Conservation (phyloP, 2,113 vertebrate species). For the Paradoxurus hermaphroditus region DNA sequence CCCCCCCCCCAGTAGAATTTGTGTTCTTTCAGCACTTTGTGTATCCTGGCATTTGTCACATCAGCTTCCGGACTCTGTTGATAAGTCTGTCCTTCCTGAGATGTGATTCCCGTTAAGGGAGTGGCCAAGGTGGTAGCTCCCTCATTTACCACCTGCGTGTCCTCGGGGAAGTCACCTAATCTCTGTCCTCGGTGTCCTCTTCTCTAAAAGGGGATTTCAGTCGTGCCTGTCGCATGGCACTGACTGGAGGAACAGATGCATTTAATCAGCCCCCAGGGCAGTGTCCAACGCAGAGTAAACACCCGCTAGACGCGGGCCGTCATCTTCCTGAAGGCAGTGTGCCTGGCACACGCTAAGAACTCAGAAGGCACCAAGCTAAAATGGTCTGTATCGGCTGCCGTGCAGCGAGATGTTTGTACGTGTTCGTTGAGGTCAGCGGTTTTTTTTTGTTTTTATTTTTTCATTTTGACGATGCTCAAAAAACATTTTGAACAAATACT, state of each 20-base stretch:
- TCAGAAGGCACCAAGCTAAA: conserved; percentile 17
- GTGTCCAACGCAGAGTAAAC: background rate
- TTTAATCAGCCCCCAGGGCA: background rate
- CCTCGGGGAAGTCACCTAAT: background rate
- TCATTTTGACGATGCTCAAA: conserved; percentile 25
- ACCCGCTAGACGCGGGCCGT: background rate
- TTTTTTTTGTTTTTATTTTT: conserved; percentile 27
- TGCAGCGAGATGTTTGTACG: background rate
- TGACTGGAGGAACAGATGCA: background rate
- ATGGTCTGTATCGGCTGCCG: background rate
- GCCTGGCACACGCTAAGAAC: background rate
- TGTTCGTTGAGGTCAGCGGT: background rate
- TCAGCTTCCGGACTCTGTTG: background rate
- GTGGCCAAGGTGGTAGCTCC: background rate
- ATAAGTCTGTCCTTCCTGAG: background rate
- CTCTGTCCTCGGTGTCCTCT: background rate
- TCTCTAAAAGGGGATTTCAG: background rate
- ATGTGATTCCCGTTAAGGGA: background rate
- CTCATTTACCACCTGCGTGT: background rate
- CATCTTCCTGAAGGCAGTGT: background rate
- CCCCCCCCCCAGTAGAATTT: background rate
- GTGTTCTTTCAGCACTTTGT: background rate
- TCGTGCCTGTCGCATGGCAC: background rate
- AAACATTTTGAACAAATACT: background rate
- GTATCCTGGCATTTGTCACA: background rate